Conservation (phyloP, 2,888 invertebrate species). For the Bimastos eiseni region DNA sequence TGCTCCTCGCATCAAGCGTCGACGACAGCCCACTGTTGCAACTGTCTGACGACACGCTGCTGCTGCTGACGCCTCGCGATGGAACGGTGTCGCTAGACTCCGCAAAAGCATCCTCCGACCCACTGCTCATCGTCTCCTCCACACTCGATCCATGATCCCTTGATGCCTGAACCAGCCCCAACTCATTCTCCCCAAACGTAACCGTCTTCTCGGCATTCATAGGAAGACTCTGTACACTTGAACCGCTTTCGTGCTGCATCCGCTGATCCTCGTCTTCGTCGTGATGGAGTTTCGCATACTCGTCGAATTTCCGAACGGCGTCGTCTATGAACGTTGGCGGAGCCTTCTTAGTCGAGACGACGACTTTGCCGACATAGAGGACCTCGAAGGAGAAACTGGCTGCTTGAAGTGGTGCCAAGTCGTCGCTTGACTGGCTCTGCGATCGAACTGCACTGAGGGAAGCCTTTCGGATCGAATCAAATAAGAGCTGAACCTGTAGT, state of each 20-base stretch:
- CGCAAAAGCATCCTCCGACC: constrained; percentile 24
- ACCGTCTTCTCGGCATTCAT: constrained; percentile 51
- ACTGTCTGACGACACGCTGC: not conserved
- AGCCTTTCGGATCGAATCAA: constrained; percentile 33
- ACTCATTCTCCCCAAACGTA: constrained; percentile 55
- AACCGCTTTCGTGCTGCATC: constrained; percentile 49
- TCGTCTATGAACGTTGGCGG: constrained; percentile 88
- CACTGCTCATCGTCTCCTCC: not conserved
- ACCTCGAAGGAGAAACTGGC: constrained; percentile 68
- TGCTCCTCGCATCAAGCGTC: not conserved
- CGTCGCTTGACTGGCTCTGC: not conserved
- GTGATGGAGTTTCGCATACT: constrained; percentile 71
- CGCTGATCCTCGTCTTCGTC: constrained; percentile 61
- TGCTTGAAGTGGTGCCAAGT: not conserved
- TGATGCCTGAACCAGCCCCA: constrained; percentile 45
- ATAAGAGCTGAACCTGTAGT: constrained; percentile 35
- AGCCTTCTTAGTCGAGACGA: constrained; percentile 82
- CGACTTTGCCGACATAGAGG: constrained; percentile 86
- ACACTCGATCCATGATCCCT: not conserved
- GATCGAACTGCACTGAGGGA: constrained; percentile 28
- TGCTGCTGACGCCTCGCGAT: constrained; percentile 54
- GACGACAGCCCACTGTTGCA: not conserved
- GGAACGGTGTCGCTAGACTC: constrained; percentile 79
- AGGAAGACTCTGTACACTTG: constrained; percentile 58
- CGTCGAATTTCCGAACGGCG: constrained; percentile 80